Percentiles rank a stretch among this genome's conserved stretches.
phyloP scores from a whole-genome alignment of 2,888 invertebrate genomes.

The Dasypolia templi region DNA sequence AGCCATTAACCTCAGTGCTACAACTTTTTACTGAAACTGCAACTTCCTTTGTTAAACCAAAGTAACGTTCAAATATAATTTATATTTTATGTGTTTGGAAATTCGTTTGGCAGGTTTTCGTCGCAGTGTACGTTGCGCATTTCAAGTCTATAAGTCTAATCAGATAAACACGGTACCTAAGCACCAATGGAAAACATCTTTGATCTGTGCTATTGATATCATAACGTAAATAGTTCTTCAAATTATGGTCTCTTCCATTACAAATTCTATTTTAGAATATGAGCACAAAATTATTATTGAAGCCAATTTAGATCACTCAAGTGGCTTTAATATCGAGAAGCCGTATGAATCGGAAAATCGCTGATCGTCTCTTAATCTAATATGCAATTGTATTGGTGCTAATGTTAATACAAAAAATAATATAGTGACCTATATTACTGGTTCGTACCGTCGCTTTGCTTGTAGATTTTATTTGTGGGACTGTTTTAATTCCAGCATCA shows the following conservation, averaged over 20 bases:
- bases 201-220: slow-evolving; percentile 60
- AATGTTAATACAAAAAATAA: slow-evolving; percentile 51
- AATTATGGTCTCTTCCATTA: slow-evolving; percentile 32
- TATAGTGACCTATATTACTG: slow-evolving; percentile 32
- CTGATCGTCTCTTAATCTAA: slow-evolving; percentile 55
- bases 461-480: slow-evolving; percentile 34
- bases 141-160: slow-evolving; percentile 57
- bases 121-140: slow-evolving; percentile 38
- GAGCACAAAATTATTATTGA: slow-evolving; percentile 32
- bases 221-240: slow-evolving; percentile 41
- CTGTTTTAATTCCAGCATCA: slow-evolving; percentile 15
- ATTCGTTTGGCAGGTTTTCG: slow-evolving; percentile 17
- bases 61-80: not conserved
- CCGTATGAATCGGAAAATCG: slow-evolving; percentile 56
- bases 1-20: not conserved
- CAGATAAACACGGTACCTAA: slow-evolving; percentile 59
- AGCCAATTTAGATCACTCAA: slow-evolving; percentile 39
- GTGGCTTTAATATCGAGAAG: slow-evolving; percentile 52
- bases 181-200: slow-evolving; percentile 55
- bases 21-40: not conserved
- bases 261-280: slow-evolving; percentile 45
- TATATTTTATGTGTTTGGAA: not conserved
- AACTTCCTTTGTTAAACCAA: not conserved
- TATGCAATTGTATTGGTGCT: slow-evolving; percentile 58
- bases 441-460: not conserved